These are phyloP conservation scores for Drosophila monieri DNA, from an alignment of 2,888 invertebrate species.

Conservation along the genomic window DNA sequence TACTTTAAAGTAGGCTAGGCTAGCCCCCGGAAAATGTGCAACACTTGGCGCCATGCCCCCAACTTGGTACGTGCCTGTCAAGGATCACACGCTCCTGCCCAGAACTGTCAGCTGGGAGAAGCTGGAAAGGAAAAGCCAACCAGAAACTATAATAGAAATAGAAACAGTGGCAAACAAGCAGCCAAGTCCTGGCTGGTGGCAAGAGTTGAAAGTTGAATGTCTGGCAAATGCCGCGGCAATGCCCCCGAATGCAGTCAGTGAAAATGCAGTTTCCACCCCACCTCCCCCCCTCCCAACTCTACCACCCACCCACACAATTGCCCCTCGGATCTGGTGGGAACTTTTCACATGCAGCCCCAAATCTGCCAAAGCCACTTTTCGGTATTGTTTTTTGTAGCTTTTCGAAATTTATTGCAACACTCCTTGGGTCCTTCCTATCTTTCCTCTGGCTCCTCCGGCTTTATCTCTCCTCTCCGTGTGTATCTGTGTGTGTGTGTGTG, in stretches of 20 bases:
- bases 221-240: slow-evolving; percentile 80
- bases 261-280: slow-evolving; percentile 52
- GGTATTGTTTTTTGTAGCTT: slow-evolving; percentile 73
- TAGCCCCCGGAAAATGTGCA: slow-evolving; percentile 45
- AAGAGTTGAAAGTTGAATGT: slow-evolving; percentile 83
- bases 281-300: not conserved
- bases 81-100: slow-evolving; percentile 21
- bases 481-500: slow-evolving; percentile 46
- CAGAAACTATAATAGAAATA: slow-evolving; percentile 26
- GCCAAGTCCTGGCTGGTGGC: slow-evolving; percentile 36
- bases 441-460: slow-evolving; percentile 45
- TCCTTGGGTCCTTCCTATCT: slow-evolving; percentile 55
- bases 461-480: slow-evolving; percentile 45
- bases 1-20: slow-evolving; percentile 53
- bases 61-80: slow-evolving; percentile 37
- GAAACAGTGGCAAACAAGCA: slow-evolving; percentile 7
- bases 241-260: slow-evolving; percentile 57
- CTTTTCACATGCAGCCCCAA: slow-evolving; percentile 69
- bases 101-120: slow-evolving; percentile 52
- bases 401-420: slow-evolving; percentile 73
- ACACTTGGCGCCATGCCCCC: slow-evolving; percentile 52
- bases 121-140: slow-evolving; percentile 19
- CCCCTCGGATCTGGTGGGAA: slow-evolving; percentile 36
- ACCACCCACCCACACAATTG: not conserved
- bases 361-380: slow-evolving; percentile 51